These are phyloP conservation scores for Papilio dardanus DNA, from an alignment of 1,140 invertebrate genomes.

Conservation along the genomic window DNA sequence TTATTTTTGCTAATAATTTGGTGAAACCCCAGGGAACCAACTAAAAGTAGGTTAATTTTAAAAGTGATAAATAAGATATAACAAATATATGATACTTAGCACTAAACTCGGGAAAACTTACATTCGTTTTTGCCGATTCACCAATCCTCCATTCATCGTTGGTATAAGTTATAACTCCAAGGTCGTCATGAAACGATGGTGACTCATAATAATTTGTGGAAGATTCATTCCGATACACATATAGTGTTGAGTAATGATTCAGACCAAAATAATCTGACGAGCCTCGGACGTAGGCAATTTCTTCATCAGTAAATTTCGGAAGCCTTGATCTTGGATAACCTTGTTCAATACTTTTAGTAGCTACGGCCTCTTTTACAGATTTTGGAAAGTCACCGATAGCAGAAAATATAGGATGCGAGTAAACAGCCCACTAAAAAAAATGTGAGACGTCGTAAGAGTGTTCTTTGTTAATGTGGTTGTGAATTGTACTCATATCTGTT, in stretches of 20 bases:
- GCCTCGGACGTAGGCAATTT: slow-evolving; percentile 61
- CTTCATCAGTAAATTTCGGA: slow-evolving; percentile 60
- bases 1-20: slow-evolving; percentile 48
- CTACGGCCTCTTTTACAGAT: slow-evolving; percentile 80
- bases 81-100: background rate
- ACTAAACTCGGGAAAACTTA: background rate
- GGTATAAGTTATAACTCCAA: slow-evolving; percentile 31
- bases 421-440: slow-evolving; percentile 56
- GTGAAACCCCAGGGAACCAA: slow-evolving; percentile 48
- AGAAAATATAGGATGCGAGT: slow-evolving; percentile 83
- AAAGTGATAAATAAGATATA: background rate
- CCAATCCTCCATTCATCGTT: slow-evolving; percentile 39
- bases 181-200: slow-evolving; percentile 45
- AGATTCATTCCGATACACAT: slow-evolving; percentile 52
- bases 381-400: slow-evolving; percentile 80
- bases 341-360: slow-evolving; percentile 75
- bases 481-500: background rate
- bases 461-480: background rate
- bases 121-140: slow-evolving; percentile 2
- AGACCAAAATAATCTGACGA: slow-evolving; percentile 84
- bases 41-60: slow-evolving; percentile 38
- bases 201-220: slow-evolving; percentile 23
- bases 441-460: too few species aligned
- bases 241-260: slow-evolving; percentile 82
- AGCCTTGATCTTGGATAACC: slow-evolving; percentile 71